Evolutionary conservation across 2,113 vertebrate genomes (phyloP), one percentile per base, ranked within the genome.

Genomic region (Eulacestoma nigropectus): DNA sequence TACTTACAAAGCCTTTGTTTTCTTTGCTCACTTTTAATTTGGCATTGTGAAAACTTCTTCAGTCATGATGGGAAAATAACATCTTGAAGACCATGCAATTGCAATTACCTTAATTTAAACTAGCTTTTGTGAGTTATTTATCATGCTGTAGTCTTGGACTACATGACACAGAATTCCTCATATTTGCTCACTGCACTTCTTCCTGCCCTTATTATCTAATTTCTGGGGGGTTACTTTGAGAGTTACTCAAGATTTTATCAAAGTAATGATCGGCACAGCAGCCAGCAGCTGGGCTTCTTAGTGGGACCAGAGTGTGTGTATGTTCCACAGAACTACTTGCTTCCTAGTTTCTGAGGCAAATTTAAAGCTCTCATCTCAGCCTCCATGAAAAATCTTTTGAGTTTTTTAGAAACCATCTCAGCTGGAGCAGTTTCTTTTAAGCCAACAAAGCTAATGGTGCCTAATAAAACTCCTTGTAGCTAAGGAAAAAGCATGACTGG

Each of bases 391-490:
- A 92, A 67, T 78, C 46, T 92, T 52, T 29, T 26, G 46, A 86
- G 64, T 47, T 20, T 65, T 88, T 93, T 70, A 86, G 76, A 95
- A 93, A 84, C 13, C 0, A 5, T 80, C 25, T 93, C 76, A 84
- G 39, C 83, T 92, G 76, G 39, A 90, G 39, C 50, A 86, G 22
- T 27, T 88, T 86, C 42, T 74, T 81, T 59, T n/a, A 33, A 93
- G 68, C 35, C 76, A 95, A 81, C 37, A 89, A 67, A 90, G 3
- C 22, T 90, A 78, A 84, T 72, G 55, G 30, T 76, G 9, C 42
- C 87, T 82, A 87, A 91, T 94, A 94, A 89, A 95, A 94, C 20
- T 79, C 13, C 62, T 57, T 79, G 91, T 85, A 96, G 42, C 89
- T 90, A 94, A 90, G 95, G 91, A 91, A 96, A 96, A 94, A 93